Evolutionary conservation across 2,797 vertebrate species (phyloP).

Genomic region (Erpetoichthys calabaricus): DNA sequence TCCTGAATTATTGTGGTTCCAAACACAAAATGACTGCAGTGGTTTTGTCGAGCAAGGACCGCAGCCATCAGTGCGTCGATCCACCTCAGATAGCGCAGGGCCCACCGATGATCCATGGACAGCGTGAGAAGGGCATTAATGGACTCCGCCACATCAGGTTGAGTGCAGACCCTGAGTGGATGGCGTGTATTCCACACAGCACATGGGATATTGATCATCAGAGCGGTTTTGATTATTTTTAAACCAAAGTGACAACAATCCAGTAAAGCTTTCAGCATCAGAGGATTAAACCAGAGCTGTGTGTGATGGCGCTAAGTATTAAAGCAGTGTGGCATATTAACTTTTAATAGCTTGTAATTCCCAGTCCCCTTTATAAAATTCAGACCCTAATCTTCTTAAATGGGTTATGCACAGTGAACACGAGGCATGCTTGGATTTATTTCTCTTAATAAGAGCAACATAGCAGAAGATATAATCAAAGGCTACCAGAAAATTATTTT

Average conservation of each 20-base stretch:
- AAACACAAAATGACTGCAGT: too few species aligned
- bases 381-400: conserved; percentile 5
- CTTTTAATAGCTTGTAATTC: conserved; percentile 1
- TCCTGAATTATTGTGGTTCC: too few species aligned
- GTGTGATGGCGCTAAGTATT: background rate
- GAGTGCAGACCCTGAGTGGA: too few species aligned
- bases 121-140: too few species aligned
- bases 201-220: too few species aligned
- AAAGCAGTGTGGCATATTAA: conserved; percentile 2
- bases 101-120: too few species aligned
- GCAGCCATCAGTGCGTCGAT: too few species aligned
- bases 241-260: background rate
- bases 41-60: too few species aligned
- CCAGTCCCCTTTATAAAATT: conserved; percentile 2
- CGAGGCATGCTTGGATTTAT: conserved; percentile 1
- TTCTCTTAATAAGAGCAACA: background rate
- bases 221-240: too few species aligned
- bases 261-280: background rate
- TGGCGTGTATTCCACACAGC: too few species aligned
- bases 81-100: too few species aligned
- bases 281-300: background rate
- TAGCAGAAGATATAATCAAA: background rate
- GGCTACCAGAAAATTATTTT: background rate
- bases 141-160: too few species aligned
- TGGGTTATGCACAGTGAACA: background rate